Percentiles rank a stretch among this genome's conserved stretches.
Evolutionary conservation across 2,888 invertebrate species (phyloP).

Genomic region (Cremastinae sp.): DNA sequence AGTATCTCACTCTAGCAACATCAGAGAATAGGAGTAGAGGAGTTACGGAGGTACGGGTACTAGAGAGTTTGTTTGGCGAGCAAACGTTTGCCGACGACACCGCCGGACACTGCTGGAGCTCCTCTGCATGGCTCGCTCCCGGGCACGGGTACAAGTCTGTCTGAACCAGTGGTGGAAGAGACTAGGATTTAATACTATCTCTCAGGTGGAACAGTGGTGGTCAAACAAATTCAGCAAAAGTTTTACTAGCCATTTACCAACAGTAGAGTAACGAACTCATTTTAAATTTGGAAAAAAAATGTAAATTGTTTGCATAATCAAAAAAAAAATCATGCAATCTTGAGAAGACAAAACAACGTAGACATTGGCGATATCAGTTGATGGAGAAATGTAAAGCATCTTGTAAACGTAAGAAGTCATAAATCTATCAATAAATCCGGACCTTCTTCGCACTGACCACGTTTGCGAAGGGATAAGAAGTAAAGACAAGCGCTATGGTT

Average conservation of each 20-base stretch:
- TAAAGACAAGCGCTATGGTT: slow-evolving; percentile 75
- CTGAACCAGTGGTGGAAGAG: slow-evolving; percentile 72
- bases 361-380: background rate
- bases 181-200: slow-evolving; percentile 78
- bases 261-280: slow-evolving; percentile 2
- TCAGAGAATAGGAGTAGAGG: slow-evolving; percentile 59
- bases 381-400: slow-evolving; percentile 22
- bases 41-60: slow-evolving; percentile 65
- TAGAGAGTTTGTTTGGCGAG: slow-evolving; percentile 80
- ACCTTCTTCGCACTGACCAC: slow-evolving; percentile 73
- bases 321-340: background rate
- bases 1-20: slow-evolving; percentile 70
- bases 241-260: slow-evolving; percentile 65
- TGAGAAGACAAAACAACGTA: background rate
- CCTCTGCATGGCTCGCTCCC: slow-evolving; percentile 72
- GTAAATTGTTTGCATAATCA: background rate
- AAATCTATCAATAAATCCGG: slow-evolving; percentile 79
- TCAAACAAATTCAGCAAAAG: slow-evolving; percentile 78
- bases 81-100: slow-evolving; percentile 81
- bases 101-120: slow-evolving; percentile 79
- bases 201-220: slow-evolving; percentile 78
- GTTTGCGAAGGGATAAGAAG: slow-evolving; percentile 79
- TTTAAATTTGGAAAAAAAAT: background rate
- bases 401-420: slow-evolving; percentile 63
- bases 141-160: slow-evolving; percentile 73